Evolutionary conservation across 2,113 vertebrate species (phyloP).

Genomic region (Phrynosoma platyrhinos): DNA sequence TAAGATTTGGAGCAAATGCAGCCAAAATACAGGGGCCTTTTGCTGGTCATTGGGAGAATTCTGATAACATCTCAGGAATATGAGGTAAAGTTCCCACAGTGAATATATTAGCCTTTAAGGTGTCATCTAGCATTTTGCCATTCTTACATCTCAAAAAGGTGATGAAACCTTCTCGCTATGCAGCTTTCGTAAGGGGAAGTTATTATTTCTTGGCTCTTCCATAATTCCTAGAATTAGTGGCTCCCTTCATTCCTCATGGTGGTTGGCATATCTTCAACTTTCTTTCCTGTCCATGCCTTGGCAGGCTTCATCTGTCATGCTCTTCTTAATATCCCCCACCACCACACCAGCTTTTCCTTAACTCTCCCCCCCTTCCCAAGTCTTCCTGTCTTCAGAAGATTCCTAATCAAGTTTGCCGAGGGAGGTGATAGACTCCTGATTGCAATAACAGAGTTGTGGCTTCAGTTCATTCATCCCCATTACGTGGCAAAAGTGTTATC

Average conservation of each 20-base stretch:
- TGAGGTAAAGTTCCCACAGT: not conserved
- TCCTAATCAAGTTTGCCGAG: constrained; percentile 27
- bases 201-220: not conserved
- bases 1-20: not conserved
- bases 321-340: not conserved
- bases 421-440: constrained; percentile 26
- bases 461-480: constrained; percentile 21
- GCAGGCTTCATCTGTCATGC: not conserved
- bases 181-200: constrained; percentile 14
- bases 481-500: constrained; percentile 20
- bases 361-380: not conserved
- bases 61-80: not conserved
- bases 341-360: not conserved
- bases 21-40: not conserved
- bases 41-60: not conserved
- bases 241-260: not conserved
- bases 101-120: not conserved
- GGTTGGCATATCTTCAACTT: not conserved
- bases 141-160: constrained; percentile 1
- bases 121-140: not conserved
- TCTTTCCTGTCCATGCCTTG: constrained; percentile 29
- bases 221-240: not conserved
- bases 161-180: not conserved
- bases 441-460: not conserved
- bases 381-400: constrained; percentile 6